These are phyloP conservation scores for Rhabdornis inornatus DNA, from an alignment of 2,113 vertebrate genomes.

Conservation along the genomic window DNA sequence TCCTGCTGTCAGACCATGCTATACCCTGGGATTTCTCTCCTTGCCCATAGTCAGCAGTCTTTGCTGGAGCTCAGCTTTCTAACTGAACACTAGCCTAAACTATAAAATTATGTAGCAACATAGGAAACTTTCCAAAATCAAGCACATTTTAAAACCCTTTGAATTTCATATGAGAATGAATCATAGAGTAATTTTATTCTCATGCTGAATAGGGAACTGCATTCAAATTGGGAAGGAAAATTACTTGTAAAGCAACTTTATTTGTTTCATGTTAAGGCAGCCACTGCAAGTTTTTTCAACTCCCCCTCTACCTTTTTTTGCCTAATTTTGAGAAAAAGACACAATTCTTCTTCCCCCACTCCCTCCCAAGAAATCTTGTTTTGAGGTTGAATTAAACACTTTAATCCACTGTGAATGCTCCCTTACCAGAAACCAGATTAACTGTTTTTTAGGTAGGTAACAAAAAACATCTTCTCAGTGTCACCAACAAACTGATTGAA, in stretches of 20 bases:
- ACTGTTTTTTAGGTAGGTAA: neutral
- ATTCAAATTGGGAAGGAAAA: neutral
- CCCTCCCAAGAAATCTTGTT: neutral
- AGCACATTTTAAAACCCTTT: neutral
- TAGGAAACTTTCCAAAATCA: neutral
- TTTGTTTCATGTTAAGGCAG: neutral
- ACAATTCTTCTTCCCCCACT: neutral
- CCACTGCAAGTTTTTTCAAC: neutral
- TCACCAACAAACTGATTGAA: neutral
- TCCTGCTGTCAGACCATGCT: neutral
- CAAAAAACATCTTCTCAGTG: neutral
- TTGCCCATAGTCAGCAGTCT: conserved; percentile 3
- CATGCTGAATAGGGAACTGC: neutral
- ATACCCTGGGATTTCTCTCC: neutral
- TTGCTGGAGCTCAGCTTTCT: neutral
- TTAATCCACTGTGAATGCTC: neutral
- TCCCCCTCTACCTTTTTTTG: neutral
- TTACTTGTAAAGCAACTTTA: neutral
- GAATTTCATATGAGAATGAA: conserved; percentile 1
- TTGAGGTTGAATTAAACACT: neutral
- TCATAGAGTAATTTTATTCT: neutral
- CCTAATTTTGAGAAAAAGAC: neutral
- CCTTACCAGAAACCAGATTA: neutral
- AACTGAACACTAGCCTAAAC: neutral
- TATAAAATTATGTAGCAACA: neutral